Base-by-base conservation (phyloP, 2,113 vertebrate species). In the Chinchilla lanigera region DNA sequence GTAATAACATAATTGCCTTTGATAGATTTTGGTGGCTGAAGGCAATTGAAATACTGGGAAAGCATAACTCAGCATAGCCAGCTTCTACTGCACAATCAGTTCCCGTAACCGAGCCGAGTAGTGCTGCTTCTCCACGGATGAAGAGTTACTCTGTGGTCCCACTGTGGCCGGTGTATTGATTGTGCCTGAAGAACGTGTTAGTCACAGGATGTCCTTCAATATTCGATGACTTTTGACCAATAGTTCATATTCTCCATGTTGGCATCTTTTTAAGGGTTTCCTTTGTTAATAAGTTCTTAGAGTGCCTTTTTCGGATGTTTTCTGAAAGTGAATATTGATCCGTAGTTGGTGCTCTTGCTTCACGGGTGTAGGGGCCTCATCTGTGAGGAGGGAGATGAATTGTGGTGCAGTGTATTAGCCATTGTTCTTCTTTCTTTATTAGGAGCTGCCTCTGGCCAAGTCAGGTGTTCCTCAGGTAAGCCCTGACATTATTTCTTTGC, bases 381-480 rank as follows among this genome's bases (percentile, higher is more conserved):
- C 92, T 96, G 88, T 33, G 20, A 94, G 89, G 50, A 89, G n/a
- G 56, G 81, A 84, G 75, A 7, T 69, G 38, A 54, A 73, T 67
- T 47, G 7, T 33, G 50, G 71, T 90, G 61, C 13, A 4, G 67
- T 73, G 16, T 85, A 71, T 95, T 94, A 97, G 97, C 82, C 30
- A 20, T 38, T 96, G 94, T 97, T 97, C 90, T 96, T 97, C 97
- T 97, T 65, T 97, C 96, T 97, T 93, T 94, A 96, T 97, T 91
- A 95, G 97, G 96, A 95, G 95, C 97, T 94, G 94, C 96, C 86
- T 89, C 96, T 97, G 98, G 84, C 93, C 97, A 97, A 85, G 94
- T 95, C 96, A 98, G 97, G 95, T 97, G 92, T 96, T 75, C 93
- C 89, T 97, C 95, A 96, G 91, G 97, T 97, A 96, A 98, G 96